Conservation (phyloP, 2,113 vertebrate species). For the Urocynchramus pylzowi region DNA sequence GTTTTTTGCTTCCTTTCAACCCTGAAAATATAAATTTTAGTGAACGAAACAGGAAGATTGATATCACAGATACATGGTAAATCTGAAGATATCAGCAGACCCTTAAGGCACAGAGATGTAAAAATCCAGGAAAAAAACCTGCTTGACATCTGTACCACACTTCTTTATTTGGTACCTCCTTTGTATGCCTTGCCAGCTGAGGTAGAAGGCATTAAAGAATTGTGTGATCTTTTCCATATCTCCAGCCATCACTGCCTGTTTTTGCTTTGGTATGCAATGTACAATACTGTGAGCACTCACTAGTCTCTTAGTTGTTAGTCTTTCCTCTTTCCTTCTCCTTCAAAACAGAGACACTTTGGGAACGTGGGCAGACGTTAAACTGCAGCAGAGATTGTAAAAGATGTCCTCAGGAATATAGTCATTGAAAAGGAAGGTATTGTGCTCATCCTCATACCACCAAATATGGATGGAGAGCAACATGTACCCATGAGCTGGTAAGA, state of each 20-base stretch:
- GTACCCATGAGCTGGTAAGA: neutral
- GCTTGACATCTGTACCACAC: neutral
- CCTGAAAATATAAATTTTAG: neutral
- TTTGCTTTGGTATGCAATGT: neutral
- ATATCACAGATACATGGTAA: neutral
- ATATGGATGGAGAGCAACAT: neutral
- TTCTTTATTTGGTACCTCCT: neutral
- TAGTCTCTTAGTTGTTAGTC: neutral
- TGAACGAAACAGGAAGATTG: neutral
- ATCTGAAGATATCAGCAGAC: neutral
- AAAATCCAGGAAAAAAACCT: neutral
- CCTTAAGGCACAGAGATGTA: neutral
- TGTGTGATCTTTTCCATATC: neutral
- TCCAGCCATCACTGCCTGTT: neutral
- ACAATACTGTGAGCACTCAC: neutral
- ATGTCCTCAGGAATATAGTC: neutral
- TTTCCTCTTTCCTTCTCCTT: neutral
- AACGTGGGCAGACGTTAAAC: neutral
- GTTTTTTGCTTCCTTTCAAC: neutral
- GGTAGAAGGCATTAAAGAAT: neutral
- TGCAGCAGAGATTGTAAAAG: neutral
- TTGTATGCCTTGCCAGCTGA: neutral
- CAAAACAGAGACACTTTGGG: neutral
- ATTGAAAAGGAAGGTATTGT: neutral
- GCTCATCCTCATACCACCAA: neutral